Evolutionary conservation across 2,888 invertebrate species (phyloP), one percentile per base, ranked within the genome.

Genomic region (Ophion ventricosus): DNA sequence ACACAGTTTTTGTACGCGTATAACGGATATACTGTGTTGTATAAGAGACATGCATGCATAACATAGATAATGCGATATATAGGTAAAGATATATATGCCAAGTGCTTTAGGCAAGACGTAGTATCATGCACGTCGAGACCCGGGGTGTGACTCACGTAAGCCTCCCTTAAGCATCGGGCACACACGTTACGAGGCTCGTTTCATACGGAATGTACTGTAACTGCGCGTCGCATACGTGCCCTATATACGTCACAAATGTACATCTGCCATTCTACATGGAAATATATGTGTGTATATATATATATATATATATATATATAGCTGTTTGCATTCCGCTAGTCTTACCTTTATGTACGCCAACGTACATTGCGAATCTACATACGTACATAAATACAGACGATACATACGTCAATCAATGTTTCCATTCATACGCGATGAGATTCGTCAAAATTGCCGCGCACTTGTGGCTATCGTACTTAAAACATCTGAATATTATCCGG

Each of bases 141-240:
- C 54, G 40, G 66, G 35, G 64, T 56, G 54, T 66, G 75, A 63
- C 63, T 56, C 66, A 76, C 64, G 56, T 76, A 56, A 76, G 66
- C 54, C 75, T 56, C 75, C 64, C 66, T 76, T 66, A 66, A 64
- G 54, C 54, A 59, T 63, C 59, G 63, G 23, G 73, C 59, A 66
- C 66, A 66, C 54, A 66, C 64, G 75, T 76, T 66, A 76, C 72
- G 75, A 70, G 29, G 29, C 82, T 83, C 63, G 79, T 83, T 83
- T 74, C 79, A 63, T 70, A 43, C 25, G 70, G 43, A 70, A 83
- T 78, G 67, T 54, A 78, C 67, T 63, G 56, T 66, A 63, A 43
- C 59, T 26, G 61, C 54, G 61, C 43, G 49, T 29, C 56, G 57
- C 79, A 75, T 54, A 56, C 66, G 25, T 56, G 66, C 66, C 66